Percentiles rank a stretch among this genome's conserved stretches.
These are phyloP conservation scores for Acropternis orthonyx DNA, from an alignment of 2,797 vertebrate genomes.

Conservation along the genomic window DNA sequence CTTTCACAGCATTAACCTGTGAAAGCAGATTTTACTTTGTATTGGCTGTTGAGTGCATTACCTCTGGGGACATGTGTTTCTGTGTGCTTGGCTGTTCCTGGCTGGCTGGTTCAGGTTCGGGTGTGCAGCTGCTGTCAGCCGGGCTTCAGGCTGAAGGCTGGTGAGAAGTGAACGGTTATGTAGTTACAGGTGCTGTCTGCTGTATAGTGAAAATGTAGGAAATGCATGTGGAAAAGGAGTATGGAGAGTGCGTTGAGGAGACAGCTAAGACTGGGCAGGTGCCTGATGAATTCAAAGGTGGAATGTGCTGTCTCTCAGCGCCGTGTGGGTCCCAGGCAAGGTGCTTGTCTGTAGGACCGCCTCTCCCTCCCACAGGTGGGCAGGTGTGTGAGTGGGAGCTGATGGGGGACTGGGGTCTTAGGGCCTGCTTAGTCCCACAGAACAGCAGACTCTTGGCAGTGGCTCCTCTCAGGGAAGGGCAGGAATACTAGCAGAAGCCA, in stretches of 20 bases:
- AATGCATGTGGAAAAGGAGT: fast-evolving
- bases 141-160: not conserved
- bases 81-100: not conserved
- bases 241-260: not conserved
- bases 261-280: not conserved
- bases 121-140: not conserved
- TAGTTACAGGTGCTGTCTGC: not conserved
- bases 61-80: not conserved
- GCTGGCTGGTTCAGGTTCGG: not conserved
- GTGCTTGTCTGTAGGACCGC: not conserved
- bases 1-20: not conserved
- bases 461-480: not conserved
- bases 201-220: fast-evolving
- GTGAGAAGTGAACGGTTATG: not conserved
- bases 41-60: not conserved
- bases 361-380: not conserved
- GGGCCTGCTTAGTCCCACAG: not conserved
- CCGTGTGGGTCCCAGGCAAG: fast-evolving
- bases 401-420: fast-evolving
- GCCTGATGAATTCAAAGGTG: not conserved
- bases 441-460: not conserved
- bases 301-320: fast-evolving
- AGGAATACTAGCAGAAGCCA: fast-evolving
- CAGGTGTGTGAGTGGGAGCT: not conserved
- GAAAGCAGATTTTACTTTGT: not conserved